These are phyloP conservation scores for Pemphigus obesinymphae DNA, from an alignment of 1,140 invertebrate species.

Conservation along the genomic window DNA sequence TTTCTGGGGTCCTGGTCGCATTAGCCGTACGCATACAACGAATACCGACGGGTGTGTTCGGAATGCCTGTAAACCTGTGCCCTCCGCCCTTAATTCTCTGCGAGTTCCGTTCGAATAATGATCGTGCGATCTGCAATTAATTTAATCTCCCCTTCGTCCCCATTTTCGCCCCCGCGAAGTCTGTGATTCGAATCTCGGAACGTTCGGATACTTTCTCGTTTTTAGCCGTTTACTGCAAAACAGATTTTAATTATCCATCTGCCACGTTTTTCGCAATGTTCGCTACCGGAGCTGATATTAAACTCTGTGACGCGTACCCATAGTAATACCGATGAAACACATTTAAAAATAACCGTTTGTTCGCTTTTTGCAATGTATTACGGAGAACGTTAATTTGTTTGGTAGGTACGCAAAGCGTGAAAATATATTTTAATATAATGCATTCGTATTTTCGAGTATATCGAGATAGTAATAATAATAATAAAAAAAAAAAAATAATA, in stretches of 20 bases:
- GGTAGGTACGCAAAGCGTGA: too few relatives aligned
- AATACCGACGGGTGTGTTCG: not conserved
- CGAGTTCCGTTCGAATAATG: conserved; percentile 29
- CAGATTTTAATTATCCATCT: conserved; percentile 8
- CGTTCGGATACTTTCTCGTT: conserved; percentile 12
- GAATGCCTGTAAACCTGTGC: not conserved
- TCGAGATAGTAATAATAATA: too few relatives aligned
- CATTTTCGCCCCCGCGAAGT: not conserved
- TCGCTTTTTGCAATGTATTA: too few relatives aligned
- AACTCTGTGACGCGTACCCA: too few relatives aligned
- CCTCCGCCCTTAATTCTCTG: conserved; percentile 8
- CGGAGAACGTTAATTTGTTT: too few relatives aligned
- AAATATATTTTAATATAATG: too few relatives aligned
- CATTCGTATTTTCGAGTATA: too few relatives aligned
- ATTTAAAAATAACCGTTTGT: not conserved
- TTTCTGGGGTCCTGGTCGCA: not conserved
- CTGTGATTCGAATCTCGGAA: not conserved
- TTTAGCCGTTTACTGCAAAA: conserved; percentile 5
- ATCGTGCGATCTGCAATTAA: conserved; percentile 29
- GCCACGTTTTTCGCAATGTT: not conserved
- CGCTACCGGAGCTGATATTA: not conserved
- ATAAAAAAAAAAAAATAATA: too few relatives aligned
- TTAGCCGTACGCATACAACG: not conserved
- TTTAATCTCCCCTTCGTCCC: conserved; percentile 11
- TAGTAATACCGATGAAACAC: not conserved